A percentile compares a stretch with the other conserved stretches of the same genome.
phyloP scores from a whole-genome alignment of 2,113 vertebrate species.

The Ptychochromis oligacanthus region DNA sequence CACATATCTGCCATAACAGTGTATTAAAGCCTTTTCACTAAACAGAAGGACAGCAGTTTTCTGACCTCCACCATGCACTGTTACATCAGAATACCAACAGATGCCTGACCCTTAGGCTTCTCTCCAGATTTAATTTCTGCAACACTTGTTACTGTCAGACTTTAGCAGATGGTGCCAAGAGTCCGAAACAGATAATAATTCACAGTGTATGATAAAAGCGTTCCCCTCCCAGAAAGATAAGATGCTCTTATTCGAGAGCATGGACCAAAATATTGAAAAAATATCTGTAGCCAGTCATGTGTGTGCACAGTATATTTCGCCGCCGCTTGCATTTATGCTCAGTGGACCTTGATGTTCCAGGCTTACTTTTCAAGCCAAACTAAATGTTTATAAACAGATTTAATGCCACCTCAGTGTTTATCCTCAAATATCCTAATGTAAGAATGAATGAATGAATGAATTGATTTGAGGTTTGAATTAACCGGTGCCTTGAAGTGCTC shows the following conservation, averaged over 20 bases:
- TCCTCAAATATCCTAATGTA: not conserved
- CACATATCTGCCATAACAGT: not conserved
- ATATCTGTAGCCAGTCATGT: not conserved
- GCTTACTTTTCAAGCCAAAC: not conserved
- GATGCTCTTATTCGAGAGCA: not conserved
- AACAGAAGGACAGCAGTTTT: slow-evolving; percentile 20
- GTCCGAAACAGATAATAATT: not conserved
- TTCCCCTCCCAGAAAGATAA: not conserved
- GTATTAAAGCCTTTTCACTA: slow-evolving; percentile 35
- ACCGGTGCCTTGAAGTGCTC: not conserved
- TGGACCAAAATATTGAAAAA: not conserved
- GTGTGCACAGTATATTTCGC: not conserved
- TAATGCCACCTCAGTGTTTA: not conserved
- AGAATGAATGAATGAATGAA: not conserved
- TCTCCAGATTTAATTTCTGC: slow-evolving; percentile 17
- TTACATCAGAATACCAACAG: slow-evolving; percentile 28
- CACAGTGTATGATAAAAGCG: not conserved
- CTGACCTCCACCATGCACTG: slow-evolving; percentile 4
- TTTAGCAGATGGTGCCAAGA: slow-evolving; percentile 11
- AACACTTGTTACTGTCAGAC: slow-evolving; percentile 9
- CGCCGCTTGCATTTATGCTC: not conserved
- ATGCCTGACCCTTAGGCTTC: slow-evolving; percentile 18
- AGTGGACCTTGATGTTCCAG: not conserved
- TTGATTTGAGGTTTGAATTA: not conserved
- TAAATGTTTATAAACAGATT: not conserved